These are phyloP conservation scores for Sapayoa aenigma DNA, from an alignment of 2,113 vertebrate genomes.

Conservation along the genomic window DNA sequence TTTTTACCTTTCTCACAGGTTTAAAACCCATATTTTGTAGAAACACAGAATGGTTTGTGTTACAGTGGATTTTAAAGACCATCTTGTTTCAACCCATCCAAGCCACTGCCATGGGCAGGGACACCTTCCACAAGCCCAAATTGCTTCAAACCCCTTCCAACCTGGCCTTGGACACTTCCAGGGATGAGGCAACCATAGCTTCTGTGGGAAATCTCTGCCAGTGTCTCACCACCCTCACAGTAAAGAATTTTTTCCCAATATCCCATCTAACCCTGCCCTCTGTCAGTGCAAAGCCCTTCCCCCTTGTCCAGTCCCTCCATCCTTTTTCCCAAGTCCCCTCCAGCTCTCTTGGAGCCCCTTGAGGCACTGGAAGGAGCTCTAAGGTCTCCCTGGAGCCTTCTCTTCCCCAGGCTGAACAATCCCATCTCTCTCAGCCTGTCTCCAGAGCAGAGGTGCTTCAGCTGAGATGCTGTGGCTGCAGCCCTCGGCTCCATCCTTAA, in stretches of 20 bases:
- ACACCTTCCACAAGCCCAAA: accelerated
- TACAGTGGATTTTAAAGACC: not conserved
- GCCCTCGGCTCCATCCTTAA: not conserved
- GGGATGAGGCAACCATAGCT: not conserved
- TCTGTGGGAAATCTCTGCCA: not conserved
- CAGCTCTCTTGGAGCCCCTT: not conserved
- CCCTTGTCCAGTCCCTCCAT: not conserved
- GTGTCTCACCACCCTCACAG: not conserved
- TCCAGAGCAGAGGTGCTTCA: not conserved
- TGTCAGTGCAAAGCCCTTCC: not conserved
- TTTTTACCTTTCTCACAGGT: not conserved
- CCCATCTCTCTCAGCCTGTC: not conserved
- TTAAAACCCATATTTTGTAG: not conserved
- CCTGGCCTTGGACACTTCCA: not conserved
- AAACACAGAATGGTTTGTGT: not conserved
- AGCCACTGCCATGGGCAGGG: not conserved
- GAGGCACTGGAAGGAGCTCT: not conserved
- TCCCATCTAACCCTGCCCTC: not conserved
- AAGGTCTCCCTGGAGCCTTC: not conserved
- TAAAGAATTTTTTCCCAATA: not conserved
- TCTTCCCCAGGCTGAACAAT: not conserved
- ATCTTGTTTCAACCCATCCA: not conserved
- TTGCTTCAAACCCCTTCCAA: accelerated
- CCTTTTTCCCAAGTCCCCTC: not conserved
- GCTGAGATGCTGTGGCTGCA: not conserved